These are phyloP conservation scores for Pachliopta kotzebuea DNA, from an alignment of 2,888 invertebrate genomes.

Conservation along the genomic window DNA sequence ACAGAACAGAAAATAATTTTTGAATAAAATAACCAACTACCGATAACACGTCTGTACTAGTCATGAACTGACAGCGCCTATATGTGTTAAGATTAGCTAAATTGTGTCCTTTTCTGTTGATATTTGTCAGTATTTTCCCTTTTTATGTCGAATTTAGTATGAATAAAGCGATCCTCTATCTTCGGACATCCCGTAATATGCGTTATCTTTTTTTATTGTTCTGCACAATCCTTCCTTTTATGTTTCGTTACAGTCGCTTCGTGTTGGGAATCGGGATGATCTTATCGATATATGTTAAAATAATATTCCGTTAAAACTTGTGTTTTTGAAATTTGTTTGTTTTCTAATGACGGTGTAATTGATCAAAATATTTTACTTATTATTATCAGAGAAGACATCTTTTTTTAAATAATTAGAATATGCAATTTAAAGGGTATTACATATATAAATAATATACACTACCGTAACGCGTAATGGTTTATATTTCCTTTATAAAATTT, in stretches of 20 bases:
- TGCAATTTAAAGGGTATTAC: too few species aligned
- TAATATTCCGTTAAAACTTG: neutral
- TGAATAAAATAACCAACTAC: too few species aligned
- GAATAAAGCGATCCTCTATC: slow-evolving; percentile 64
- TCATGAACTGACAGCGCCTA: too few species aligned
- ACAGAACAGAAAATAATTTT: too few species aligned
- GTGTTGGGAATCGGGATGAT: slow-evolving; percentile 35
- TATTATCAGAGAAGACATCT: too few species aligned
- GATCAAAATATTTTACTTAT: too few species aligned
- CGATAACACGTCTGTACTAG: too few species aligned
- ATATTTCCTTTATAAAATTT: neutral
- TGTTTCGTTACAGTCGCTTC: slow-evolving; percentile 35
- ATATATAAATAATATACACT: neutral
- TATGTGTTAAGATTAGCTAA: slow-evolving; percentile 34
- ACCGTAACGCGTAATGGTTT: neutral
- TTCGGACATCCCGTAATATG: slow-evolving; percentile 67
- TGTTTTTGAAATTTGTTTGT: too few species aligned
- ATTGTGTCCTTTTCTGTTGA: slow-evolving; percentile 50
- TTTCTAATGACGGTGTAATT: too few species aligned
- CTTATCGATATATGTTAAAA: slow-evolving; percentile 37
- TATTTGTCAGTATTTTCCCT: slow-evolving; percentile 48
- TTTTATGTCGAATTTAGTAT: slow-evolving; percentile 67
- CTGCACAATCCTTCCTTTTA: slow-evolving; percentile 58
- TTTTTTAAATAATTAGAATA: too few species aligned
- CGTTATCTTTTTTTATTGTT: slow-evolving; percentile 65